Percentiles rank a stretch among this genome's conserved stretches.
phyloP scores from a whole-genome alignment of 2,113 vertebrate genomes.

The Canis aureus region DNA sequence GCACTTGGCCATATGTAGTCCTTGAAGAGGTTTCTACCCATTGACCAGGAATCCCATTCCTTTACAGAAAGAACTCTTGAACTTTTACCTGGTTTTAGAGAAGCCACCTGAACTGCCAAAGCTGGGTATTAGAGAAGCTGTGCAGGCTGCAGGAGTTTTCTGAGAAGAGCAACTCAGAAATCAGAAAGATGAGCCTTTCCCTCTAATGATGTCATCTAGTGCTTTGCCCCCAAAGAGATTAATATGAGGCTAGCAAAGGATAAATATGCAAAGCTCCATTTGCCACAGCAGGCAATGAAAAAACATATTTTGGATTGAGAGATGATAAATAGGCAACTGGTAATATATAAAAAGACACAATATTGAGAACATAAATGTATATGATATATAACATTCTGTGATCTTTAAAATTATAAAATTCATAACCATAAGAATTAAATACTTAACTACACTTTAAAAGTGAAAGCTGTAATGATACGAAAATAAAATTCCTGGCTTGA shows the following conservation, averaged over 20 bases:
- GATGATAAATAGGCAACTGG: background rate
- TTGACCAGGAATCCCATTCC: background rate
- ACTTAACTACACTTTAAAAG: background rate
- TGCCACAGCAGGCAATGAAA: background rate
- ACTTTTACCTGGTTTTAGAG: background rate
- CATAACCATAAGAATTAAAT: background rate
- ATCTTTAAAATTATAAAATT: background rate
- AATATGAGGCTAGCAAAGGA: background rate
- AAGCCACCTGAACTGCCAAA: background rate
- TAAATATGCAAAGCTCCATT: background rate
- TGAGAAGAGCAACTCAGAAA: no score
- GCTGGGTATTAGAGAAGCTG: background rate
- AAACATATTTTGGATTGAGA: background rate
- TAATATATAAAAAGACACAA: background rate
- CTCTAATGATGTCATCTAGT: accelerated
- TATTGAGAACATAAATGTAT: background rate
- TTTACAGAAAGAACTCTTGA: background rate
- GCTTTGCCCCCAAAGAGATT: background rate
- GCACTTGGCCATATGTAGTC: background rate
- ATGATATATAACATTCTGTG: background rate
- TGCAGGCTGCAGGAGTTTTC: no score
- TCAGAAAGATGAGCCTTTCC: background rate
- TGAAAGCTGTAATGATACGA: background rate
- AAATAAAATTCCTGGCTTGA: background rate
- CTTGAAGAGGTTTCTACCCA: background rate